Conservation (phyloP, 2,797 vertebrate species). For the Calcarius lapponicus region DNA sequence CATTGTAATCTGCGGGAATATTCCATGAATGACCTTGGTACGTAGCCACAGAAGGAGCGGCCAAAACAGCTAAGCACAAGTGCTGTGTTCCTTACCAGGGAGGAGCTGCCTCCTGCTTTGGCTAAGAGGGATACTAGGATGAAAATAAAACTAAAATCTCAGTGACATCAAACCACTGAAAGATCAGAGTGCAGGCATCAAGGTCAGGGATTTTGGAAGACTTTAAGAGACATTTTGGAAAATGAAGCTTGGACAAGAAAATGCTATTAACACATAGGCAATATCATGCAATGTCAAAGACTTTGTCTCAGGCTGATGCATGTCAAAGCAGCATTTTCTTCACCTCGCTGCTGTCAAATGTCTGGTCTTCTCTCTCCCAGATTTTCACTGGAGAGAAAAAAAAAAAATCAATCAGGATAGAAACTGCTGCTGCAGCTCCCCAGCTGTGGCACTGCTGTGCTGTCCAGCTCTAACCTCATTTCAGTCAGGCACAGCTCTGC, state of each 20-base stretch:
- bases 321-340: background rate
- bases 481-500: background rate
- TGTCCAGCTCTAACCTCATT: background rate
- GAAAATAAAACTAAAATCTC: background rate
- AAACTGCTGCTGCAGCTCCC: background rate
- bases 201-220: background rate
- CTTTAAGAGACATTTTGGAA: background rate
- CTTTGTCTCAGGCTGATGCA: background rate
- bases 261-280: rapidly evolving
- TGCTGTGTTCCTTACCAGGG: background rate
- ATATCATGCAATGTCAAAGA: background rate
- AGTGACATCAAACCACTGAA: background rate
- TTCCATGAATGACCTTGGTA: background rate
- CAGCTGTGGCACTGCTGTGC: background rate
- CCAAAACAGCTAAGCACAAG: background rate
- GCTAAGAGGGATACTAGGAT: background rate
- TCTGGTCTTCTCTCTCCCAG: rapidly evolving
- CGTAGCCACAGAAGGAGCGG: background rate
- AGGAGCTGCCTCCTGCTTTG: background rate
- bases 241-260: background rate
- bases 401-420: background rate
- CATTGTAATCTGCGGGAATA: background rate
- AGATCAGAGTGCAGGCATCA: background rate
- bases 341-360: background rate
- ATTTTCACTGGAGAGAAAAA: background rate